Evolutionary conservation across 2,113 vertebrate species (phyloP), one percentile per base, ranked within the genome.

Genomic region (Lamprologus ornatipinnis): DNA sequence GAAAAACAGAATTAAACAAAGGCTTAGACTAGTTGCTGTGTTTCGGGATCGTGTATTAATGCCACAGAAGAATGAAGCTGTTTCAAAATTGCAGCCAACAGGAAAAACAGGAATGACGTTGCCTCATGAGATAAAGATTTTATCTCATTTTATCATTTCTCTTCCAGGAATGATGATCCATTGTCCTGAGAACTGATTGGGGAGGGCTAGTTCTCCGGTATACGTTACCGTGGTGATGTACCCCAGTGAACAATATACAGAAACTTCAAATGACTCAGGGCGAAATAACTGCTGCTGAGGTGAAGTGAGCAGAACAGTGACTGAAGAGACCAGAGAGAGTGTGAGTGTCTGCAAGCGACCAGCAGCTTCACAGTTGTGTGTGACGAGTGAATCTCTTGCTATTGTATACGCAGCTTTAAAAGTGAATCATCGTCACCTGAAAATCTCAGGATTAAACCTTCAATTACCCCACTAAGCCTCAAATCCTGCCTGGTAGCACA

Each of bases 31-130:
- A 5, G 65, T 42, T 70, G 65, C 65, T 70, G 2, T 70, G 37
- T 1, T 73, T 26, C 0, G 1, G 21, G 37, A 73, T 45, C 5
- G 3, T 45, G 40, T 0, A 45, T 73, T 17, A 45, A 26, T 10
- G 13, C 5, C 37, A 45, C 37, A 45, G 13, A 73, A 6, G 5
- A 73, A 26, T 42, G 57, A 60, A 33, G 57, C 0, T 17, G 26
- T 31, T 31, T 60, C 14, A 31, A 60, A 60, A 60, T 31, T 1
- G 8, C 26, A 60, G 57, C 57, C 57, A 60, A 60, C 57, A 60
- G 57, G 26, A 10, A 17, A 31, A 60, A 60, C 23, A 42, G 0
- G 12, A 6, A 9, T 23, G n/a, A 42, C 1, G n/a, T 11, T 4
- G 58, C 28, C 1, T 42, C 65, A 3, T 0, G 2, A 70, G 12